Evolutionary conservation across 2,888 invertebrate genomes (phyloP).

Genomic region (Drosophila recens): DNA sequence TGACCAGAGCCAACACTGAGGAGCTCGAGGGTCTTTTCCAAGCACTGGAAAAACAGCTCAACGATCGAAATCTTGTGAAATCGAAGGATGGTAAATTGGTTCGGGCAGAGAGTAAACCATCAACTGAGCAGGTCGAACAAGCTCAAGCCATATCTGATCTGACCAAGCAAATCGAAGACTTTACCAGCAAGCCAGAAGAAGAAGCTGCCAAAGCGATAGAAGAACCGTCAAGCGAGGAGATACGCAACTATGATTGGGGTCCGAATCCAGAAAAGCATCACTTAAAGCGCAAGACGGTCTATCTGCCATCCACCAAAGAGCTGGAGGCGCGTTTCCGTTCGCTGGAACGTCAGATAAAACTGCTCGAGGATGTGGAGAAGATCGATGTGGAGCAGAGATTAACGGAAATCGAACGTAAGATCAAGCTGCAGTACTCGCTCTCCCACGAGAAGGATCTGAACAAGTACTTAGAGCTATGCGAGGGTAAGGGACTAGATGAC

Average conservation of each 20-base stretch:
- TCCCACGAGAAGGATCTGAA: conserved; percentile 82
- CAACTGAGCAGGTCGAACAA: conserved; percentile 56
- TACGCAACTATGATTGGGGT: conserved; percentile 78
- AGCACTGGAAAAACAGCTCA: conserved; percentile 82
- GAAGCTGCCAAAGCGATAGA: conserved; percentile 7
- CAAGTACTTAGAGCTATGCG: conserved; percentile 80
- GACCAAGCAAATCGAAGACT: conserved; percentile 76
- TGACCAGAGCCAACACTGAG: conserved; percentile 82
- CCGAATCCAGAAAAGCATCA: conserved; percentile 80
- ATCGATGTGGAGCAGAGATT: conserved; percentile 82
- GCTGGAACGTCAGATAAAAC: conserved; percentile 80
- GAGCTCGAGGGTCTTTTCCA: conserved; percentile 81
- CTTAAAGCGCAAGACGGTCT: conserved; percentile 78
- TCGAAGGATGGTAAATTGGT: conserved; percentile 67
- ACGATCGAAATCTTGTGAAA: conserved; percentile 72
- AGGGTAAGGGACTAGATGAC: conserved; percentile 77
- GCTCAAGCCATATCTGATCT: conserved; percentile 74
- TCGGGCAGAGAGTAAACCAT: conserved; percentile 45
- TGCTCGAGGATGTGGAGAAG: conserved; percentile 82
- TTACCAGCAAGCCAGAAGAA: conserved; percentile 58
- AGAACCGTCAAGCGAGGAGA: conserved; percentile 23
- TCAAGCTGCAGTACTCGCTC: conserved; percentile 81
- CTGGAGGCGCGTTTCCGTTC: conserved; percentile 82
- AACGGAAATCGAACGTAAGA: conserved; percentile 81
- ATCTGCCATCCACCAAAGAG: conserved; percentile 83